Conservation (phyloP, 2,888 invertebrate genomes). For the Drosophila prostipennis region DNA sequence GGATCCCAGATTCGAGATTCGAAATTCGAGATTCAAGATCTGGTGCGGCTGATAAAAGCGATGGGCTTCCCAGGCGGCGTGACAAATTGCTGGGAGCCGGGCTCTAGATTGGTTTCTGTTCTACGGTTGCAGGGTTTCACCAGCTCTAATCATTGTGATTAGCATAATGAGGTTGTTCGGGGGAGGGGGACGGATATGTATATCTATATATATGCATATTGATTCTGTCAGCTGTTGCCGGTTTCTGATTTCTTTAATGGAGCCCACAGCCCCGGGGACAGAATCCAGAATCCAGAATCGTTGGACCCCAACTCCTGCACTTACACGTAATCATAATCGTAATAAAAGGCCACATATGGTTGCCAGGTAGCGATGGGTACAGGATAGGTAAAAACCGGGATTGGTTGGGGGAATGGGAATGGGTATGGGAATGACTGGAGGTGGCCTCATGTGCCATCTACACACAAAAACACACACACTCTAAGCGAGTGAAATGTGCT, state of each 20-base stretch:
- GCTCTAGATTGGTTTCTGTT: conserved; percentile 20
- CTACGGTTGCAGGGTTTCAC: conserved; percentile 13
- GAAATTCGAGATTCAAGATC: conserved; percentile 51
- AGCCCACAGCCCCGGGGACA: conserved; percentile 31
- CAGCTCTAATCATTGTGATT: conserved; percentile 72
- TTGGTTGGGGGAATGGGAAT: neutral
- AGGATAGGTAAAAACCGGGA: conserved; percentile 8
- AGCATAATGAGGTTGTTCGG: conserved; percentile 65
- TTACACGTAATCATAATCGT: conserved; percentile 73
- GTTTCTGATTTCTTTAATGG: conserved; percentile 41
- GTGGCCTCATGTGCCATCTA: conserved; percentile 26
- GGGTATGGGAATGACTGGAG: neutral
- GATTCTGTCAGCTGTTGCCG: conserved; percentile 54
- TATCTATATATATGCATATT: conserved; percentile 12
- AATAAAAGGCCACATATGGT: conserved; percentile 74
- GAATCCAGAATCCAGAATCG: conserved; percentile 15
- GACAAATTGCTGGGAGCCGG: conserved; percentile 62
- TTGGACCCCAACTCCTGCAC: conserved; percentile 44
- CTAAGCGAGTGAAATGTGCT: conserved; percentile 52
- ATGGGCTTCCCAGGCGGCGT: conserved; percentile 51
- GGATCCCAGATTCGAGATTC: conserved; percentile 55
- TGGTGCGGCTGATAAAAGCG: conserved; percentile 54
- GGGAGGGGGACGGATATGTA: neutral
- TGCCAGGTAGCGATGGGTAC: conserved; percentile 36
- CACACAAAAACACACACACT: conserved; percentile 7